A percentile compares a stretch with the other conserved stretches of the same genome.
Conservation (phyloP, 2,113 vertebrate species). For the Prunella fulvescens region DNA sequence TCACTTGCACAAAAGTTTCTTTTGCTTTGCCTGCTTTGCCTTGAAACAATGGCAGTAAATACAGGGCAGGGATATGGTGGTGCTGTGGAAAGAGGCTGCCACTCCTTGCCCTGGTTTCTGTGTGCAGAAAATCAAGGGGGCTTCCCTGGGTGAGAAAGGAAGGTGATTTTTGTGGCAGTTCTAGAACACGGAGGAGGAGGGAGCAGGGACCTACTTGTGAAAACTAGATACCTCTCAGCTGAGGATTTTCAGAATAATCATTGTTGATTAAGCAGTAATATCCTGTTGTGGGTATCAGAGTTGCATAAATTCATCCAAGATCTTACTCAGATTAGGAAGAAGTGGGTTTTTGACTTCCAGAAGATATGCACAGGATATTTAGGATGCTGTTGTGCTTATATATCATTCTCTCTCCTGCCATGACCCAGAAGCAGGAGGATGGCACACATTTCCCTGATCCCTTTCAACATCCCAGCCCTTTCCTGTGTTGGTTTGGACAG, state of each 20-base stretch:
- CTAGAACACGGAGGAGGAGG: background rate
- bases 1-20: background rate
- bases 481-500: background rate
- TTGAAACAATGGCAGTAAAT: background rate
- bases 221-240: background rate
- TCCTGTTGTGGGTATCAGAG: background rate
- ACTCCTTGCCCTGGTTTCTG: background rate
- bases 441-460: background rate
- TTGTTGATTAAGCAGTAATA: background rate
- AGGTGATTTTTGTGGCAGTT: background rate
- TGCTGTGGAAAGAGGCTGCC: background rate
- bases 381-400: background rate
- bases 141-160: background rate
- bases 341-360: background rate
- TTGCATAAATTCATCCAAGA: background rate
- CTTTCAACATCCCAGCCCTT: background rate
- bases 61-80: background rate
- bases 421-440: background rate
- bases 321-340: background rate
- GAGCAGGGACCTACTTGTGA: background rate
- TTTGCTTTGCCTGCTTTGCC: background rate
- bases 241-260: background rate
- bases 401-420: background rate
- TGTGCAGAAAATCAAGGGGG: accelerated
- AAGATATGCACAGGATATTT: background rate